Evolutionary conservation across 2,888 invertebrate species (phyloP).

Genomic region (Chalcis sispes): DNA sequence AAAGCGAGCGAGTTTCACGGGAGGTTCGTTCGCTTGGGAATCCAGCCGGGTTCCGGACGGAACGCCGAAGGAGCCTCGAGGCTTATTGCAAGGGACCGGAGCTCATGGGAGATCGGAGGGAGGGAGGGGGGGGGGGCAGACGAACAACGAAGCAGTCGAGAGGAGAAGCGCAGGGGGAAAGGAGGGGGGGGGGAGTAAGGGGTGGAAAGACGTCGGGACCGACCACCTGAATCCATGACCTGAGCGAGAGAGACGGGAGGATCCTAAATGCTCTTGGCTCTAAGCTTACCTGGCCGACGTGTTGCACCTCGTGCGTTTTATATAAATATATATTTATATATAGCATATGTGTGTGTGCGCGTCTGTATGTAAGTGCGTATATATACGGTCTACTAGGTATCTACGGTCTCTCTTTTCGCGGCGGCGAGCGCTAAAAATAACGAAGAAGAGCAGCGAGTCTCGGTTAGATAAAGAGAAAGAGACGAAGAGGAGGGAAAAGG

Average conservation of each 20-base stretch:
- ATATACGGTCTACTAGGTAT: no score
- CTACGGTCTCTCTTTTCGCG: not conserved
- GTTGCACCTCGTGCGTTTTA: not conserved
- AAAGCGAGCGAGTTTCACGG: conserved; percentile 37
- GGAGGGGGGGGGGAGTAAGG: conserved; percentile 5
- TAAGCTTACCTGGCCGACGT: conserved; percentile 45
- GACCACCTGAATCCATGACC: conserved; percentile 61
- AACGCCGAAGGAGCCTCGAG: conserved; percentile 41
- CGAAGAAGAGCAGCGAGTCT: conserved; percentile 45
- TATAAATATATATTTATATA: no score
- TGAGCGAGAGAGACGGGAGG: conserved; percentile 34
- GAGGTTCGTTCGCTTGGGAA: conserved; percentile 52
- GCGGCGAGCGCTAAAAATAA: conserved; percentile 52
- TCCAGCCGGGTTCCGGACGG: conserved; percentile 47
- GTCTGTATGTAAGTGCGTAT: conserved; percentile 38
- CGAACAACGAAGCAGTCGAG: conserved; percentile 18
- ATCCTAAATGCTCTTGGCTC: conserved; percentile 41
- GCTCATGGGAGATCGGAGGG: conserved; percentile 1
- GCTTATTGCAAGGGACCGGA: conserved; percentile 46
- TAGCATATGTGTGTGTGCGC: conserved; percentile 34
- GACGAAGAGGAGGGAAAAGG: conserved; percentile 32
- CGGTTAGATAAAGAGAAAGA: conserved; percentile 29
- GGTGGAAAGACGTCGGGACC: conserved; percentile 14
- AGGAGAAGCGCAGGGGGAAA: not conserved
- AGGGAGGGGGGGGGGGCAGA: not conserved